Evolutionary conservation across 1,140 invertebrate species (phyloP), one percentile per base, ranked within the genome.

Genomic region (Achatina immaculata): DNA sequence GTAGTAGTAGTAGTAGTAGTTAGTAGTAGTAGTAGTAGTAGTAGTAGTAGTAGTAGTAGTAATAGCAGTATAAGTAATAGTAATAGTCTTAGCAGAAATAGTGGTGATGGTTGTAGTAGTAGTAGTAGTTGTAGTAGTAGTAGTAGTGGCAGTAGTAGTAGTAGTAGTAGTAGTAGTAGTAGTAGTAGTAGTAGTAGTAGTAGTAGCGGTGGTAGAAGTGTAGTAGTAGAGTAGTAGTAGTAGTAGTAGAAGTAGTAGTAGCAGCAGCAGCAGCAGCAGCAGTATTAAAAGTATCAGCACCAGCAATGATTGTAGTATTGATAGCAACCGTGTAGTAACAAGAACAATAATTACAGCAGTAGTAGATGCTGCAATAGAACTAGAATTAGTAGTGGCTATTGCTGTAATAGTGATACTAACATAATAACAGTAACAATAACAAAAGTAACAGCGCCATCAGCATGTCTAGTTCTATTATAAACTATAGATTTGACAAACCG

Each of bases 191-290:
- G n/a, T n/a, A 66, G 24, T 66, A 28, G 62, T 28, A n/a, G 24
- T 28, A 28, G 62, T 28, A 24, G 62, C 7, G 11, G 6, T 11
- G n/a, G n/a, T 7, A n/a, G 62, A 66, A 66, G 6, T 36, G 36
- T 31, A 31, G 42, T 36, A 31, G 45, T 48, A 48, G 45, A 48
- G 45, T 48, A 48, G 45, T 48, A 48, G 45, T 48, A 48, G 45
- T 48, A 78, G 69, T 43, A 72, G 69, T 43, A 72, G 42, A 11
- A 72, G 69, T 40, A 72, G 69, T 28, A 72, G 69, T 28, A 72
- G 69, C 40, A 72, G 69, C 40, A 72, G 69, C 40, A 72, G 69
- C 40, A 72, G 69, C 40, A 72, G 69, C 36, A 72, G 62, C n/a
- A 66, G 69, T 43, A 72, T 19, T 43, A 76, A n/a, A 1, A 34